A percentile compares a stretch with the other conserved stretches of the same genome.
Evolutionary conservation across 2,888 invertebrate species (phyloP).

Genomic region (Microdon myrmicae): DNA sequence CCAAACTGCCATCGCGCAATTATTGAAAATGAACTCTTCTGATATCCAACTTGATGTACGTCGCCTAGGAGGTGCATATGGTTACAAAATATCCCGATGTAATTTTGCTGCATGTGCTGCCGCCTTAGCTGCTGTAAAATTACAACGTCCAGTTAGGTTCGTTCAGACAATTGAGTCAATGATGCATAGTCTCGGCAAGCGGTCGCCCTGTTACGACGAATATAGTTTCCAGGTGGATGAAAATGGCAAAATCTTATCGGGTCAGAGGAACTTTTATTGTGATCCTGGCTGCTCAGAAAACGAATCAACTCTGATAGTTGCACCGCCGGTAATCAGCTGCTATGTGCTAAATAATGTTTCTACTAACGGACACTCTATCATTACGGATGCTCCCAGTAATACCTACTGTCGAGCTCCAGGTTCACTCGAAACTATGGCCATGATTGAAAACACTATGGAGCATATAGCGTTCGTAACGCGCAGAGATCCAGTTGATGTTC

Average conservation of each 20-base stretch:
- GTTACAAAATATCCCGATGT: conserved; percentile 77
- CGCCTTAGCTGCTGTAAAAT: conserved; percentile 74
- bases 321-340: conserved; percentile 69
- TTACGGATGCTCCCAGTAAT: conserved; percentile 76
- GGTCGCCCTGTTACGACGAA: conserved; percentile 71
- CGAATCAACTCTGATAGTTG: conserved; percentile 70
- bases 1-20: conserved; percentile 70
- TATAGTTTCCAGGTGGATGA: conserved; percentile 75
- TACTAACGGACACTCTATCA: conserved; percentile 73
- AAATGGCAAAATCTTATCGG: conserved; percentile 74
- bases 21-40: conserved; percentile 71
- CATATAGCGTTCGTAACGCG: conserved; percentile 71
- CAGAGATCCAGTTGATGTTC: conserved; percentile 72
- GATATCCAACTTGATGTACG: conserved; percentile 78
- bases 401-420: conserved; percentile 76
- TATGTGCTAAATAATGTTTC: conserved; percentile 77
- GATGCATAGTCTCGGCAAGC: conserved; percentile 77
- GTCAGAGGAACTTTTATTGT: conserved; percentile 70
- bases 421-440: conserved; percentile 73
- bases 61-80: conserved; percentile 84
- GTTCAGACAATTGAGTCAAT: conserved; percentile 77
- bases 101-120: conserved; percentile 73
- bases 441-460: conserved; percentile 75
- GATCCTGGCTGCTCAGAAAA: conserved; percentile 70
- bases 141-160: conserved; percentile 76